Percentiles rank a stretch among this genome's conserved stretches.
phyloP scores from a whole-genome alignment of 53 echinoderm and acorn worm species.

The Echinarachnius parma region DNA sequence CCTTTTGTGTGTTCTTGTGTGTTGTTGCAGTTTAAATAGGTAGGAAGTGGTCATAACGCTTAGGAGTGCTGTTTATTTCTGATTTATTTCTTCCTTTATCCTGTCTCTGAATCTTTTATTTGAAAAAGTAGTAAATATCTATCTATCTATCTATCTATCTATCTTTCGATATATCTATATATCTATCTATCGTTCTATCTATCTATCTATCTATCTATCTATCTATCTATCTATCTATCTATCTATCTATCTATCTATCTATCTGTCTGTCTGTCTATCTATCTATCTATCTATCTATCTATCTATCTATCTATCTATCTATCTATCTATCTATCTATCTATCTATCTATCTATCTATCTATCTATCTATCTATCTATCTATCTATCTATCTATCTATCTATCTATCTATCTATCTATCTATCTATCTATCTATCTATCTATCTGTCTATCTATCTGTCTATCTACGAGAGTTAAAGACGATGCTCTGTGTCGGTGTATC shows the following conservation, averaged over 20 bases:
- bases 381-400: background rate
- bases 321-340: background rate
- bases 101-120: no score
- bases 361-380: background rate
- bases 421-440: background rate
- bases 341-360: background rate
- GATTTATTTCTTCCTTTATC: no score
- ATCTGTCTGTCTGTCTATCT: background rate
- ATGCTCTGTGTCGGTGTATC: no score
- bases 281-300: background rate
- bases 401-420: background rate
- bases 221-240: background rate
- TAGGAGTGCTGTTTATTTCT: no score
- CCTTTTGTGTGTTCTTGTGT: no score
- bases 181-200: background rate
- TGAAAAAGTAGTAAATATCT: no score
- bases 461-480: no score
- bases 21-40: no score
- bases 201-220: background rate
- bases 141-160: no score
- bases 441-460: background rate
- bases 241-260: background rate
- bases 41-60: no score
- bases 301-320: constrained; percentile 1
- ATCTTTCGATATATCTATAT: no score